Evolutionary conservation across 2,888 invertebrate genomes (phyloP), one percentile per base, ranked within the genome.

Genomic region (Anoplius nigerrimus): DNA sequence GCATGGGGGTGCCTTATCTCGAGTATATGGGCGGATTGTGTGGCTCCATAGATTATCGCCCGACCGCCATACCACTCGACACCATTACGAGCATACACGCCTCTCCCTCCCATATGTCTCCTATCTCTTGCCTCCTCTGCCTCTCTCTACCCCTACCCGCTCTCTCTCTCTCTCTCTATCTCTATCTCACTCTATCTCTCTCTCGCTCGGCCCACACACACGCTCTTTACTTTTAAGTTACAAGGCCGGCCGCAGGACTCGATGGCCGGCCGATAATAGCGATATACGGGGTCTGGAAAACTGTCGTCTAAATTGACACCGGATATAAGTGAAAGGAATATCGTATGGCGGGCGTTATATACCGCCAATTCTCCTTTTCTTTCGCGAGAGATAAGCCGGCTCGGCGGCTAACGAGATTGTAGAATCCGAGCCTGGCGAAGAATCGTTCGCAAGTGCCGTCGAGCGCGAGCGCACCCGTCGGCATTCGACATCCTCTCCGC

Each of bases 1-100:
- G 67, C 74, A 75, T 73, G 74, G 70, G 76, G 74, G 66, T 80
- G 71, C 79, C 84, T 86, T 86, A 86, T 87, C 85, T 82, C 72
- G 45, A 66, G 67, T 75, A 66, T 70, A 82, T 85, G 84, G 86
- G 84, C 82, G 86, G 82, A 85, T 84, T 84, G 80, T 76, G 78
- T 71, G 78, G 74, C 76, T 80, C 71, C 65, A 74, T 79, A 79
- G 48, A 48, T 48, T 48, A 48, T 48, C 48, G 48, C 16, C 16
- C 48, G 48, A 34, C 34, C 34, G 34, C 34, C 34, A 62, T 69
- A 73, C 71, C 74, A 72, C 75, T 75, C 70, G 68, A 65, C 62
- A 61, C 58, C 52, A 61, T 69, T 66, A 61, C 63, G 56, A 42
- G 24, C 46, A 43, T 43, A 42, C 45, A 55, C 45, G 22, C 57